A percentile compares a stretch with the other conserved stretches of the same genome.
phyloP scores from a whole-genome alignment of 2,797 vertebrate genomes.

The Eulemur coronatus region DNA sequence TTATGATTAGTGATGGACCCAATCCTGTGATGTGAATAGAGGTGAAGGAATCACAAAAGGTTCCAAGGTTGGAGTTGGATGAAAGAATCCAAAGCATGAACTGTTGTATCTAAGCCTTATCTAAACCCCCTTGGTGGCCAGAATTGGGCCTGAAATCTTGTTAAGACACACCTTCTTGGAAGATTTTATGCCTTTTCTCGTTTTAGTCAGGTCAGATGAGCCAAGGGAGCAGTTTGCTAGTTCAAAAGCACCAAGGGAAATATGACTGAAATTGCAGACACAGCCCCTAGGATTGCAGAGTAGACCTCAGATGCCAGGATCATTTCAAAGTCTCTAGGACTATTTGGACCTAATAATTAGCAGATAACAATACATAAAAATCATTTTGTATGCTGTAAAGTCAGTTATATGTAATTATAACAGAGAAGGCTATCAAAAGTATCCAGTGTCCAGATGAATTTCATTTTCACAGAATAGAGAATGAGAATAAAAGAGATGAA shows the following conservation, averaged over 20 bases:
- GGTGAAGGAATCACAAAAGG: constrained; percentile 53
- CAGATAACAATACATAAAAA: not conserved
- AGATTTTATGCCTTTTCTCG: constrained; percentile 52
- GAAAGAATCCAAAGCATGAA: constrained; percentile 53
- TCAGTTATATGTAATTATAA: not conserved
- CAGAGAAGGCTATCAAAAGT: not conserved
- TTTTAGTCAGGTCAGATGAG: constrained; percentile 45
- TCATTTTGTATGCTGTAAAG: not conserved
- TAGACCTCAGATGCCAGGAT: not conserved
- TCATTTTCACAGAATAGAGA: not conserved
- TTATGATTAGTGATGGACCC: constrained; percentile 71
- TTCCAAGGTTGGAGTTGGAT: constrained; percentile 49
- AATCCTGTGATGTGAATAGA: constrained; percentile 69
- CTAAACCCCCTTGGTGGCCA: not conserved
- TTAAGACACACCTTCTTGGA: constrained; percentile 45
- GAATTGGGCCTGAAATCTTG: constrained; percentile 65
- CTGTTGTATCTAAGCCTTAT: constrained; percentile 58
- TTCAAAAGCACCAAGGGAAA: constrained; percentile 36
- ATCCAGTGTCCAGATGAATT: not conserved
- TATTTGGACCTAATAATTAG: constrained; percentile 12
- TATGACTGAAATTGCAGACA: not conserved
- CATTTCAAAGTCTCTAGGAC: not conserved
- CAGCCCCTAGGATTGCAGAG: not conserved
- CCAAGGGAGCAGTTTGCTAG: not conserved
- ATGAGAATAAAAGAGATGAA: not conserved